Evolutionary conservation across 2,888 invertebrate genomes (phyloP).

Genomic region (Philonicus albiceps): DNA sequence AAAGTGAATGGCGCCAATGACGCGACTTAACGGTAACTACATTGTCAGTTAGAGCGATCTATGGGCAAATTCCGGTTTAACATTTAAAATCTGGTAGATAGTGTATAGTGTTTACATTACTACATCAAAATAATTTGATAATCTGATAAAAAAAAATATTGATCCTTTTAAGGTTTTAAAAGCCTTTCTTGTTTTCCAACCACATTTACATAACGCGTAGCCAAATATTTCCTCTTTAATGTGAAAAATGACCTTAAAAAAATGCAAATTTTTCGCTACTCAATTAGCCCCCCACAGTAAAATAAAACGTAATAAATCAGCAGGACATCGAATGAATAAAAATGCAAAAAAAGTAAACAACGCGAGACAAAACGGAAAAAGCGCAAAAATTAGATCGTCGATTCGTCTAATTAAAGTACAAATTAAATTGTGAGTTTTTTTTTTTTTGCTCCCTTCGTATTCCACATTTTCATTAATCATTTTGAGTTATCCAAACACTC

Average conservation of each 20-base stretch:
- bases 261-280: neutral
- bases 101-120: too few species aligned
- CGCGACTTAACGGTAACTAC: too few species aligned
- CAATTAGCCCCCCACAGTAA: neutral
- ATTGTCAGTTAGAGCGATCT: too few species aligned
- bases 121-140: too few species aligned
- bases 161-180: neutral
- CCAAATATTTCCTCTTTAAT: neutral
- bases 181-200: neutral
- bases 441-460: neutral
- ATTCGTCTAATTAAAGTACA: neutral
- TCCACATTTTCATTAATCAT: slow-evolving; percentile 21
- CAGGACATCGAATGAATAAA: neutral
- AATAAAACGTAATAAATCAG: neutral
- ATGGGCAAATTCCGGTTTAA: too few species aligned
- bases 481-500: neutral
- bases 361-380: neutral
- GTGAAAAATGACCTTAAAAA: neutral
- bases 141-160: neutral
- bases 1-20: too few species aligned
- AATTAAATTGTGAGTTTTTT: neutral
- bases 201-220: neutral
- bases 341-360: neutral
- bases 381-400: neutral
- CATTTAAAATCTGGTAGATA: too few species aligned